A percentile compares a stretch with the other conserved stretches of the same genome.
phyloP scores from a whole-genome alignment of 1,140 invertebrate genomes.

The Triops cancriformis region DNA sequence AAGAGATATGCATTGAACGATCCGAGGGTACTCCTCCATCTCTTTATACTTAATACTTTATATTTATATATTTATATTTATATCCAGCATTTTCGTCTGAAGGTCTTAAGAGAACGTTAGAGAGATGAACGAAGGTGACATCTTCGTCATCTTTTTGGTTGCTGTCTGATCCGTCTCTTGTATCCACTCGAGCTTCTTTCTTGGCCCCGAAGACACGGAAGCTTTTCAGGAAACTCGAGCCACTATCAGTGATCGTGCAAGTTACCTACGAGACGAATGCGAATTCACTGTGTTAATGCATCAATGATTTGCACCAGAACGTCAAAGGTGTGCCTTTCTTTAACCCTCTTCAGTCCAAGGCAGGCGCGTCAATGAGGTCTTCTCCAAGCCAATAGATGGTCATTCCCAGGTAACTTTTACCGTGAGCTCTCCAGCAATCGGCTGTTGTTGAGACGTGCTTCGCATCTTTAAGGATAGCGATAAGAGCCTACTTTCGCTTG shows the following conservation, averaged over 20 bases:
- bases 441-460: not conserved
- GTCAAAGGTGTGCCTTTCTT: not conserved
- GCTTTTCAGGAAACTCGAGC: too few species aligned
- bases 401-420: not conserved
- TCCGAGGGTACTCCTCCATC: not conserved
- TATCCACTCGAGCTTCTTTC: too few species aligned
- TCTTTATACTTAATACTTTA: slow-evolving; percentile 11
- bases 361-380: not conserved
- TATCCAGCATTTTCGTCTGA: too few species aligned
- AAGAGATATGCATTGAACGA: not conserved
- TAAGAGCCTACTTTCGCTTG: not conserved
- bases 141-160: too few species aligned
- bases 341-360: not conserved
- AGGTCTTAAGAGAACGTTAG: too few species aligned
- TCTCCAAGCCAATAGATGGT: not conserved
- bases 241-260: too few species aligned
- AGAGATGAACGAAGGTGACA: too few species aligned
- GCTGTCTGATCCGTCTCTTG: too few species aligned
- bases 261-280: too few species aligned
- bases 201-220: too few species aligned
- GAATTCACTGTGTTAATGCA: too few species aligned
- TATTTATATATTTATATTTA: too few species aligned
- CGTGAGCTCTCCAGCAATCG: not conserved
- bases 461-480: not conserved
- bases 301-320: not conserved